Base-by-base conservation (phyloP, 2,113 vertebrate genomes). In the Oenanthe oenanthe region DNA sequence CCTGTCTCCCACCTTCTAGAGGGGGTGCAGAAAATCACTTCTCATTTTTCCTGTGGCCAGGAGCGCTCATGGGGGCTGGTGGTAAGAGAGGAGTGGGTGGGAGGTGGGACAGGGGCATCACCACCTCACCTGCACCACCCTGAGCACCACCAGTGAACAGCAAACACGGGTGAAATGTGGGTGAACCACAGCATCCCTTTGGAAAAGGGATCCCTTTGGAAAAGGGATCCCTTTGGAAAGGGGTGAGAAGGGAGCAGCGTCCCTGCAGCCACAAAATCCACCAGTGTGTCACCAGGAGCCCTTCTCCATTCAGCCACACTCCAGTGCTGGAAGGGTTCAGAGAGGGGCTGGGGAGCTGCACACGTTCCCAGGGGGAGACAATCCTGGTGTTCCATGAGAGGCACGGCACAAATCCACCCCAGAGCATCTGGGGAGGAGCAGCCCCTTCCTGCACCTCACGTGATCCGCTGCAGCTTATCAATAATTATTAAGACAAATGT, bases 401-500 rank as follows among this genome's bases (percentile, higher is more conserved):
- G 4, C 1, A 40, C 9, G 6, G 95, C 92, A 75, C 90, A 77
- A 73, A 95, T 82, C 38, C 92, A 22, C 53, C 5, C 10, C 28
- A 36, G 62, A 88, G 88, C 91, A 15, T 26, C 48, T 75, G 85
- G 57, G 85, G 63, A 45, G 81, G 29, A 58, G 88, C 77, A 48
- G 80, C 72, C 29, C 78, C 78, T 42, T 93, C 89, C 95, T 5
- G 4, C 51, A 10, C 12, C 16, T n/a, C 93, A 42, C 25, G 13
- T 40, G 21, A 96, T 54, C 78, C 7, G 1, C 76, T 8, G 19
- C 76, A 28, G 54, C 96, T 65, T 94, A 97, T 92, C 97, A 96
- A 96, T 96, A 95, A 97, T 97, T 95, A 97, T 97, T 89, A 95
- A 97, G 96, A 95, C 94, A 78, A 85, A 85, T 22, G 84, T 32